phyloP scores from a whole-genome alignment of 1,140 invertebrate species.

The Hestina assimilis region DNA sequence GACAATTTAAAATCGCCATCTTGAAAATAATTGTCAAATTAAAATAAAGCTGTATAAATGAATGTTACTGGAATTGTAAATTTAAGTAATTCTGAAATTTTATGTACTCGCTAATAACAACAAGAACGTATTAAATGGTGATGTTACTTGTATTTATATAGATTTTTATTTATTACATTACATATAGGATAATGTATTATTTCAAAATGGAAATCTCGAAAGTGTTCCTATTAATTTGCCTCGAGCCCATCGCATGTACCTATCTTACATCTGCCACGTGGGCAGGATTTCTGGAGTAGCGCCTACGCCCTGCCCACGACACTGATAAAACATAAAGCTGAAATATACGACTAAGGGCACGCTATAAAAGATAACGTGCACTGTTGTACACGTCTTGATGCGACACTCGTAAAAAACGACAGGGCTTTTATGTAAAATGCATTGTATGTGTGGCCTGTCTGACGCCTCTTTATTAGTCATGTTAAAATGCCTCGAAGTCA shows the following conservation, averaged over 20 bases:
- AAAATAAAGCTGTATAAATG: no score
- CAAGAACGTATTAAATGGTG: no score
- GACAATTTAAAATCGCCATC: no score
- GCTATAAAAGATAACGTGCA: slow-evolving; percentile 58
- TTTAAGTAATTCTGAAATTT: no score
- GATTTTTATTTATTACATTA: no score
- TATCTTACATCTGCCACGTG: slow-evolving; percentile 66
- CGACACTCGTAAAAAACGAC: slow-evolving; percentile 57
- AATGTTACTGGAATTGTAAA: no score
- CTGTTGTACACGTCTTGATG: slow-evolving; percentile 49
- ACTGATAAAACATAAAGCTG: slow-evolving; percentile 49
- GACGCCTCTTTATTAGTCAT: slow-evolving; percentile 40
- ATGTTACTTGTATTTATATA: no score
- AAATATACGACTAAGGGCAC: slow-evolving; percentile 52
- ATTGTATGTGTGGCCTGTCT: slow-evolving; percentile 55
- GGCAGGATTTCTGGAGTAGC: slow-evolving; percentile 66
- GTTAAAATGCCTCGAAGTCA: slow-evolving; percentile 24
- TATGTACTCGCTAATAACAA: no score
- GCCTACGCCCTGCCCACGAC: slow-evolving; percentile 62
- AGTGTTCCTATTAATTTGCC: slow-evolving; percentile 60
- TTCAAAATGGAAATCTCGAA: slow-evolving; percentile 48
- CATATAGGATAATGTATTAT: no score
- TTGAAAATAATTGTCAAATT: no score
- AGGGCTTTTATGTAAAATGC: slow-evolving; percentile 58
- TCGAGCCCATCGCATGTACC: slow-evolving; percentile 43